Percentiles rank a stretch among this genome's conserved stretches.
Evolutionary conservation across 2,888 invertebrate genomes (phyloP).

Genomic region (Barypeithes pellucidus): DNA sequence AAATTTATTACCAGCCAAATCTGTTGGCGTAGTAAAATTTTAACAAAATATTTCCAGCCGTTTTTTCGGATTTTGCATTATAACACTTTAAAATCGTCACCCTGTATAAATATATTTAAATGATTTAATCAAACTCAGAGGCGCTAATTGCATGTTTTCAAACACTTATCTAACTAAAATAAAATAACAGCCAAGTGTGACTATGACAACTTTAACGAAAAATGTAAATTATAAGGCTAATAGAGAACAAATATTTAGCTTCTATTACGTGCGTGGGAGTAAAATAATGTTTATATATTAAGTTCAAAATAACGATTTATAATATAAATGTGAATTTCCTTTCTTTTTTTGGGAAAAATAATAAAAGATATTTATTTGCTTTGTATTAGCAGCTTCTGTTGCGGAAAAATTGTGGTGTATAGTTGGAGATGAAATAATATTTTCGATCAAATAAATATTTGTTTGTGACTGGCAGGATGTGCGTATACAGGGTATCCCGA

Average conservation of each 20-base stretch:
- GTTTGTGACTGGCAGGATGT: no score
- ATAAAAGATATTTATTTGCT: not conserved
- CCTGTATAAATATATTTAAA: no score
- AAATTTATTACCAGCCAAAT: no score
- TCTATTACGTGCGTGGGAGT: not conserved
- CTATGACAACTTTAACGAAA: not conserved
- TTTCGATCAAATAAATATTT: no score
- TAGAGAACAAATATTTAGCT: not conserved
- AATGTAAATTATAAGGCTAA: slow-evolving; percentile 1
- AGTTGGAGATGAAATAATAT: not conserved
- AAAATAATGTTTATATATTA: not conserved
- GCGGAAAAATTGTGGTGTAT: not conserved
- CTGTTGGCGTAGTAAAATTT: no score
- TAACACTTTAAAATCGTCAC: no score
- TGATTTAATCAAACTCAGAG: not conserved
- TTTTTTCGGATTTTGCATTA: no score
- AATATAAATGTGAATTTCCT: not conserved
- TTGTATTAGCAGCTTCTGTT: not conserved
- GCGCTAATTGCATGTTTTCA: not conserved
- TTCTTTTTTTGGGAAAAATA: not conserved
- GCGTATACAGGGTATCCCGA: no score
- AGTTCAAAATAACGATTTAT: not conserved
- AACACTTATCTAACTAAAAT: not conserved
- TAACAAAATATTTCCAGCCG: no score
- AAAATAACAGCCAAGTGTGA: slow-evolving; percentile 2